Conservation (phyloP, 2,888 invertebrate species). For the Nemapogon koenigi region DNA sequence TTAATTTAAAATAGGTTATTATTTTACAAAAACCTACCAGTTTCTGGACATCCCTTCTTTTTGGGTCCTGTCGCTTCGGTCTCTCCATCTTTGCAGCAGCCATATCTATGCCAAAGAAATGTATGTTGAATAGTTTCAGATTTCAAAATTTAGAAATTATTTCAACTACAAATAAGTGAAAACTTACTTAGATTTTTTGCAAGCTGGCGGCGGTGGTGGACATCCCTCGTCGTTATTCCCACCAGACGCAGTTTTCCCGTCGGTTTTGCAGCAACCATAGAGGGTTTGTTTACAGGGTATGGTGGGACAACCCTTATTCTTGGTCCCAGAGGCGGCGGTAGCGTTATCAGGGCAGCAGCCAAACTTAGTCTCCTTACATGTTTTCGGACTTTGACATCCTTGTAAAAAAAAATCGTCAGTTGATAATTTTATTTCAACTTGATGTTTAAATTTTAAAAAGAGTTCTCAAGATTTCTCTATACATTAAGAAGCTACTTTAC, state of each 20-base stretch:
- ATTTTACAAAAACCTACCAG: slow-evolving; percentile 14
- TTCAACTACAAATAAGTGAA: neutral
- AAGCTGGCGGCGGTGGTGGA: slow-evolving; percentile 68
- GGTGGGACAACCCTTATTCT: slow-evolving; percentile 77
- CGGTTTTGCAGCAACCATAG: slow-evolving; percentile 84
- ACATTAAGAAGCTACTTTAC: too few species aligned
- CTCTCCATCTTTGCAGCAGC: slow-evolving; percentile 76
- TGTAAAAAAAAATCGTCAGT: neutral
- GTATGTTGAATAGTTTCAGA: neutral
- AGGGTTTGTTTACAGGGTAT: slow-evolving; percentile 77
- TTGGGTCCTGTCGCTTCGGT: slow-evolving; percentile 71
- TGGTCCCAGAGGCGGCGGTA: slow-evolving; percentile 75
- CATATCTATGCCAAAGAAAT: slow-evolving; percentile 54
- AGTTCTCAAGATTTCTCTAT: too few species aligned
- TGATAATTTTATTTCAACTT: slow-evolving; percentile 3
- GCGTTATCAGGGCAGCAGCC: slow-evolving; percentile 87
- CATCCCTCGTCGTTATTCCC: slow-evolving; percentile 89
- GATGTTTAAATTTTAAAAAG: neutral
- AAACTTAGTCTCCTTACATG: slow-evolving; percentile 76
- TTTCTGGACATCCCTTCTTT: slow-evolving; percentile 55
- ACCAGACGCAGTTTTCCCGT: slow-evolving; percentile 76
- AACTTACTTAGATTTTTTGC: slow-evolving; percentile 60
- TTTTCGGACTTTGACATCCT: slow-evolving; percentile 75
- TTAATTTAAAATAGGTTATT: too few species aligned
- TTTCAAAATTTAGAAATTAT: too few species aligned